Conservation (phyloP, 2,113 vertebrate genomes). For the Heptranchias perlo region DNA sequence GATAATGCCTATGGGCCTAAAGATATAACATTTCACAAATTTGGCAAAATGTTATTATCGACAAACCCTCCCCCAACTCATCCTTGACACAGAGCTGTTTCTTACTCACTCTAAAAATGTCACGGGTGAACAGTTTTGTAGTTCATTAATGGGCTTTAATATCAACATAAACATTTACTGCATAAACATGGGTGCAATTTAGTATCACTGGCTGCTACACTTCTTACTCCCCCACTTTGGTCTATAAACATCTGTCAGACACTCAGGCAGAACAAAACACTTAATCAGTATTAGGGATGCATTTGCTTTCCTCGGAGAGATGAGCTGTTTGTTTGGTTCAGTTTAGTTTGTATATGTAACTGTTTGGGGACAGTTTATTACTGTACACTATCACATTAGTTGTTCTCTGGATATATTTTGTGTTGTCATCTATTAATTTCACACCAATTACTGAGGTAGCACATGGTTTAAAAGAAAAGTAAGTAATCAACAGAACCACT, state of each 20-base stretch:
- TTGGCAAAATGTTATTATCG: not conserved
- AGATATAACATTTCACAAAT: not conserved
- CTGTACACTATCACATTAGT: conserved; percentile 44
- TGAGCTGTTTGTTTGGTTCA: conserved; percentile 56
- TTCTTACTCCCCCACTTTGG: conserved; percentile 42
- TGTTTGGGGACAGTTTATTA: conserved; percentile 53
- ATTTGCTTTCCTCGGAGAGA: conserved; percentile 59
- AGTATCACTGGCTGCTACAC: not conserved
- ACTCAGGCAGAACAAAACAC: conserved; percentile 59
- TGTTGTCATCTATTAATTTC: conserved; percentile 41
- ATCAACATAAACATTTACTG: not conserved
- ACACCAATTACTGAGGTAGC: not conserved
- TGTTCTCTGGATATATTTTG: conserved; percentile 46
- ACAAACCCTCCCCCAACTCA: not conserved
- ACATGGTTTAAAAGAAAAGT: not conserved
- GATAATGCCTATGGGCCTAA: not conserved
- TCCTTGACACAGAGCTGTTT: not conserved
- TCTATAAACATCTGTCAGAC: conserved; percentile 56
- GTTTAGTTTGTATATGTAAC: conserved; percentile 61
- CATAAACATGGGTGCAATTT: not conserved
- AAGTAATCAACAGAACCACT: not conserved
- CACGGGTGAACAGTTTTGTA: not conserved
- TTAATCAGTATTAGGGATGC: conserved; percentile 64
- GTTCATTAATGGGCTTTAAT: not conserved
- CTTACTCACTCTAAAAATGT: not conserved